Evolutionary conservation across 2,888 invertebrate genomes (phyloP).

Genomic region (Fabriciana adippe): DNA sequence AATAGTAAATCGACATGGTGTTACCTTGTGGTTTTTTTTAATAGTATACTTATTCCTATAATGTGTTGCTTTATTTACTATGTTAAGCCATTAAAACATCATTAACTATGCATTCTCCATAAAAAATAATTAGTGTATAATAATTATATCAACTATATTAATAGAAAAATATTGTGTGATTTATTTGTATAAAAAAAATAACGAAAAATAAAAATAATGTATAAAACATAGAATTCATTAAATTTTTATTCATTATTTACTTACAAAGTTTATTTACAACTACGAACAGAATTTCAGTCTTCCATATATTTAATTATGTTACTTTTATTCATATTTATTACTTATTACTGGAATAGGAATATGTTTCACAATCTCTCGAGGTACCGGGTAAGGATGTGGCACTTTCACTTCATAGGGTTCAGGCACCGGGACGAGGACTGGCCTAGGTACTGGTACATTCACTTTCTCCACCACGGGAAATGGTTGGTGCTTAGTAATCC

Average conservation of each 20-base stretch:
- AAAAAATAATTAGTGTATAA: too few species aligned
- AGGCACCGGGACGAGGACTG: slow-evolving; percentile 55
- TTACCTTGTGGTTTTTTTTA: too few species aligned
- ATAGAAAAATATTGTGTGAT: too few species aligned
- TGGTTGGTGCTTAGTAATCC: slow-evolving; percentile 47
- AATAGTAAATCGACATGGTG: too few species aligned
- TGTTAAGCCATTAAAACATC: too few species aligned
- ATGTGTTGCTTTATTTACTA: too few species aligned
- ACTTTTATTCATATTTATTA: slow-evolving; percentile 24
- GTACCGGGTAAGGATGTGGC: slow-evolving; percentile 52
- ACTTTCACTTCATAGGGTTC: slow-evolving; percentile 49
- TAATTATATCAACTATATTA: too few species aligned
- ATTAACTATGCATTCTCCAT: too few species aligned
- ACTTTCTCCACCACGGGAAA: slow-evolving; percentile 46
- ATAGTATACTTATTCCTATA: too few species aligned
- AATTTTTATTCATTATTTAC: neutral
- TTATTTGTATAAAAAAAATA: too few species aligned
- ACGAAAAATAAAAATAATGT: too few species aligned
- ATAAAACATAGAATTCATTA: too few species aligned
- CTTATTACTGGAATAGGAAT: slow-evolving; percentile 48
- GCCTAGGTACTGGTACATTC: slow-evolving; percentile 47
- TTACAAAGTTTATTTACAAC: slow-evolving; percentile 1
- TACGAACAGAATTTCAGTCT: slow-evolving; percentile 1
- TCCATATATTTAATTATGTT: neutral
- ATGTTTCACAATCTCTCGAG: slow-evolving; percentile 49